Evolutionary conservation across 2,888 invertebrate species (phyloP).

Genomic region (Dendrolimus houi): DNA sequence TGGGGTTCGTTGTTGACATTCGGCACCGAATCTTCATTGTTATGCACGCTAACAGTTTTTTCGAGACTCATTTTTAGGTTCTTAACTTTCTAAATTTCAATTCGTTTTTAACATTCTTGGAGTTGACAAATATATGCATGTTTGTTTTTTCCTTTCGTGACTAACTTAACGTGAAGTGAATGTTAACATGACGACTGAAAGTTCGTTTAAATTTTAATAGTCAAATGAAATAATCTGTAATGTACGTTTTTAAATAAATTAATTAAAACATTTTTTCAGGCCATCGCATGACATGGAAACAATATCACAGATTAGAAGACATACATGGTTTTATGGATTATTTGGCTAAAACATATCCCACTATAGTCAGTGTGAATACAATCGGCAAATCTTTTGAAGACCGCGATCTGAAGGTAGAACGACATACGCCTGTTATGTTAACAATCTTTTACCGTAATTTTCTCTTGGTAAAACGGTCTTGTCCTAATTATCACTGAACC

Average conservation of each 20-base stretch:
- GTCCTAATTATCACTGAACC: not conserved
- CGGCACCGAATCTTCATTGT: slow-evolving; percentile 36
- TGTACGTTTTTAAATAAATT: too few relatives aligned
- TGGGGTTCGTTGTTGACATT: slow-evolving; percentile 76
- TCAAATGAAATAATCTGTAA: too few relatives aligned
- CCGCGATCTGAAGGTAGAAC: slow-evolving; percentile 80
- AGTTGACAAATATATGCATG: slow-evolving; percentile 3
- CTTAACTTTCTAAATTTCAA: slow-evolving; percentile 10
- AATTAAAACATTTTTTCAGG: slow-evolving; percentile 29
- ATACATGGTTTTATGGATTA: slow-evolving; percentile 87
- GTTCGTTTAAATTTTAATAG: too few relatives aligned
- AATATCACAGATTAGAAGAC: slow-evolving; percentile 85
- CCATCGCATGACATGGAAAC: slow-evolving; percentile 84
- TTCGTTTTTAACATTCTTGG: slow-evolving; percentile 13
- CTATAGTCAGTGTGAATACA: slow-evolving; percentile 81
- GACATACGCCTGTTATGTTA: not conserved
- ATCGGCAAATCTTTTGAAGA: slow-evolving; percentile 88
- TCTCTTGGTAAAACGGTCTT: not conserved
- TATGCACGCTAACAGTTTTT: slow-evolving; percentile 19
- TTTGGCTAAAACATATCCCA: slow-evolving; percentile 84
- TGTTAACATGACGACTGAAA: not conserved
- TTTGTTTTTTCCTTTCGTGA: slow-evolving; percentile 16
- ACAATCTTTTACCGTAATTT: not conserved
- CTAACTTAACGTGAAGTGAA: slow-evolving; percentile 14
- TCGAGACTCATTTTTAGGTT: not conserved